These are phyloP conservation scores for Enteromius paludinosus DNA, from an alignment of 2,797 vertebrate species.

Conservation along the genomic window DNA sequence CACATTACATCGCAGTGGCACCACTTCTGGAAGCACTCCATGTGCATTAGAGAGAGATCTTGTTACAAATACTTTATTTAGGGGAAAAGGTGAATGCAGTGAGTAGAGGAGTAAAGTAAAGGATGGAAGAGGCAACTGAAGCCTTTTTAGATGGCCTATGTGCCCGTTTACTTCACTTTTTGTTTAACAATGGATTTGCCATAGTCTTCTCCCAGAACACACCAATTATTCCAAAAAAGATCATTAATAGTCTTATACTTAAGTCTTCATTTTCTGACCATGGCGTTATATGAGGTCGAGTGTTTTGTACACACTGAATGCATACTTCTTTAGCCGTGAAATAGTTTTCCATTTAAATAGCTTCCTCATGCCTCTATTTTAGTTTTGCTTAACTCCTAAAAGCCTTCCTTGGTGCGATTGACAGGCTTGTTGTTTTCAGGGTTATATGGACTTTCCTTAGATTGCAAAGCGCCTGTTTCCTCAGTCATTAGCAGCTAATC, in stretches of 20 bases:
- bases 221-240: background rate
- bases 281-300: background rate
- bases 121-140: conserved; percentile 64
- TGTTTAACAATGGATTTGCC: background rate
- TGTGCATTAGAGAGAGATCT: conserved; percentile 77
- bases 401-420: conserved; percentile 48
- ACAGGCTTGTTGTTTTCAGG: conserved; percentile 66
- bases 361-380: conserved; percentile 9
- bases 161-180: conserved; percentile 50
- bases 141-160: conserved; percentile 62
- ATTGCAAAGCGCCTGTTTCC: conserved; percentile 59
- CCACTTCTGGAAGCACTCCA: conserved; percentile 75
- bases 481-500: conserved; percentile 79
- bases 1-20: conserved; percentile 69
- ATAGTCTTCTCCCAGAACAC: background rate
- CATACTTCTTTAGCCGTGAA: background rate
- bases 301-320: background rate
- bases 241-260: background rate
- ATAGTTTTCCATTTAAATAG: background rate
- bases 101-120: conserved; percentile 52
- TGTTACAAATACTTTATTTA: conserved; percentile 73
- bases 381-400: conserved; percentile 15
- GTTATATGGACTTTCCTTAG: conserved; percentile 66
- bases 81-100: conserved; percentile 62
- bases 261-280: background rate